Conservation (phyloP, 2,113 vertebrate genomes). For the Rhineura floridana region DNA sequence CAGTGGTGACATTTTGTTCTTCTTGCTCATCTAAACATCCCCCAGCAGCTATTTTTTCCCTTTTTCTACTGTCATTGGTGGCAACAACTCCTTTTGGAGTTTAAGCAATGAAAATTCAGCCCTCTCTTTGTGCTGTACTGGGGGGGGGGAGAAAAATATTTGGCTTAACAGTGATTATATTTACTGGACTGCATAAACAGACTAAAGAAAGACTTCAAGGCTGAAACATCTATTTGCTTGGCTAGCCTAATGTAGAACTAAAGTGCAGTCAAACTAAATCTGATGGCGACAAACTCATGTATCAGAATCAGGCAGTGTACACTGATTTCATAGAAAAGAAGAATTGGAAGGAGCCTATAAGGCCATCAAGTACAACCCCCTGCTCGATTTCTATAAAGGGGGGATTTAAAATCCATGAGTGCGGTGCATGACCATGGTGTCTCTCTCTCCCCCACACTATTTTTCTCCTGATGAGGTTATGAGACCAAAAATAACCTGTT, state of each 20-base stretch:
- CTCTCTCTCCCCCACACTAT: neutral
- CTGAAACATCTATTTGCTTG: neutral
- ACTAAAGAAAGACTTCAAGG: neutral
- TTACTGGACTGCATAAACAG: constrained; percentile 1
- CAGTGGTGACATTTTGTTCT: neutral
- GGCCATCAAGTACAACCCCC: too few species aligned
- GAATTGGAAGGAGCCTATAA: neutral
- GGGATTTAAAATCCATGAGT: too few species aligned
- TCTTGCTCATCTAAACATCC: neutral
- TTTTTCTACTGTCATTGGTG: neutral
- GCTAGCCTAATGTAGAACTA: neutral
- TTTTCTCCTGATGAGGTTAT: neutral
- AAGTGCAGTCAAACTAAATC: neutral
- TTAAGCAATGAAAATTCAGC: neutral
- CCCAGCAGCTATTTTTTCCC: neutral
- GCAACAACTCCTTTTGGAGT: neutral
- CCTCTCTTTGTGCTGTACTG: neutral
- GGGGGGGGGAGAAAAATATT: neutral
- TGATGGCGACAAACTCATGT: neutral
- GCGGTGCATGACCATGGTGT: too few species aligned
- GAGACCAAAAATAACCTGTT: neutral
- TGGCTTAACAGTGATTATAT: neutral
- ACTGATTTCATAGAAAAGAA: neutral
- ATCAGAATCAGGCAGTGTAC: neutral
- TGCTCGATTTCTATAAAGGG: neutral